Percentiles rank a stretch among this genome's conserved stretches.
phyloP scores from a whole-genome alignment of 2,888 invertebrate genomes.

The Latrodectus hesperus region DNA sequence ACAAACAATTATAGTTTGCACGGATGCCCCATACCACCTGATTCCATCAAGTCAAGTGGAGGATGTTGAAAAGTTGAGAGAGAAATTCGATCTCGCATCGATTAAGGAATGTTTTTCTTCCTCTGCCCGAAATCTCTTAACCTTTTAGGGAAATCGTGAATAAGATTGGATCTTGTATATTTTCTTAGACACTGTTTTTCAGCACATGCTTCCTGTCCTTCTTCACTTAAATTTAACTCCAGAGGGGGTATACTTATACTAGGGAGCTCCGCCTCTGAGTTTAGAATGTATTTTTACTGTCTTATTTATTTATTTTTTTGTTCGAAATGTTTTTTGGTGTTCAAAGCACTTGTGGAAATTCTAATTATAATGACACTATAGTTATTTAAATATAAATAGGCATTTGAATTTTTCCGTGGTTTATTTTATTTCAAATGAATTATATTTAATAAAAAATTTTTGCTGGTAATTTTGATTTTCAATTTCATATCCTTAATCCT shows the following conservation, averaged over 20 bases:
- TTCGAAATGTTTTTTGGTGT: no score
- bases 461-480: no score
- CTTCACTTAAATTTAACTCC: neutral
- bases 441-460: no score
- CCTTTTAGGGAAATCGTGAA: slow-evolving; percentile 9
- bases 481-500: no score
- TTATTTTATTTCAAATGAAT: no score
- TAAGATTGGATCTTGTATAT: slow-evolving; percentile 34
- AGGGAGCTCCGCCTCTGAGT: neutral
- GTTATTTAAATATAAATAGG: no score
- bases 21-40: slow-evolving; percentile 16
- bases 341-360: no score
- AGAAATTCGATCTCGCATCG: slow-evolving; percentile 60
- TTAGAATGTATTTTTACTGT: neutral
- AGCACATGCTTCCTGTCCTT: no score
- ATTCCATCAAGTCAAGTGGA: slow-evolving; percentile 54
- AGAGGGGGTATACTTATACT: neutral
- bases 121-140: slow-evolving; percentile 28
- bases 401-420: no score
- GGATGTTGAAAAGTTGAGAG: slow-evolving; percentile 26
- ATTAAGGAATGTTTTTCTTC: slow-evolving; percentile 62
- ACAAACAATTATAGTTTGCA: slow-evolving; percentile 32
- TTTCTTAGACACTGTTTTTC: slow-evolving; percentile 10
- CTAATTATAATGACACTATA: no score
- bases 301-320: neutral